Percentiles rank a stretch among this genome's conserved stretches.
Evolutionary conservation across 2,888 invertebrate genomes (phyloP).

Genomic region (Ischnus inquisitorius): DNA sequence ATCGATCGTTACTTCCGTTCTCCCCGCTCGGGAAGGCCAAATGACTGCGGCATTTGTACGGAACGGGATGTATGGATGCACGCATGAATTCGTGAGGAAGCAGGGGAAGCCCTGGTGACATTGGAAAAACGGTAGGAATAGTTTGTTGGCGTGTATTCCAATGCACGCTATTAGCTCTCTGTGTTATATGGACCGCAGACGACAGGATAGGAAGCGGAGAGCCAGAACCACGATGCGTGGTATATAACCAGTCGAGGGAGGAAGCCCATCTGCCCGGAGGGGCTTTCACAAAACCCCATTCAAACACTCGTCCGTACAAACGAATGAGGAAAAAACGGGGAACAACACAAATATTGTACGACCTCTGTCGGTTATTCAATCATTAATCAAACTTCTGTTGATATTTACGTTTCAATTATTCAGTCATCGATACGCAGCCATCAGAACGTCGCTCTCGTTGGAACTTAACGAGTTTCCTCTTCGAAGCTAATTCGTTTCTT

Average conservation of each 20-base stretch:
- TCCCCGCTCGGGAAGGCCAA: conserved; percentile 2
- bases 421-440: background rate
- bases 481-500: background rate
- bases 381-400: conserved; percentile 72
- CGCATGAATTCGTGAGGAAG: conserved; percentile 28
- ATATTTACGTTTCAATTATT: conserved; percentile 69
- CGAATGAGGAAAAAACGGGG: conserved; percentile 56
- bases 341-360: conserved; percentile 26
- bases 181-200: conserved; percentile 52
- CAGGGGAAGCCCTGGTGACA: conserved; percentile 12
- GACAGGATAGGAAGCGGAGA: conserved; percentile 66
- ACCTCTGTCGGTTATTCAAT: conserved; percentile 64
- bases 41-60: conserved; percentile 11
- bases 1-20: conserved; percentile 1
- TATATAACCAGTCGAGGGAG: conserved; percentile 63
- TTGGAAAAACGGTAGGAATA: conserved; percentile 28
- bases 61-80: conserved; percentile 5
- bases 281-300: conserved; percentile 75
- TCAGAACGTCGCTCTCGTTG: background rate
- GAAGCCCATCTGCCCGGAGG: conserved; percentile 74
- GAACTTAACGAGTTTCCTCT: background rate
- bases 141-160: conserved; percentile 1
- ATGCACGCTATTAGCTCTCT: background rate
- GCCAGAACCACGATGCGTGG: conserved; percentile 41
- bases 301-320: conserved; percentile 57